Base-by-base conservation (phyloP, 2,797 vertebrate genomes). In the Aeoliscus strigatus region DNA sequence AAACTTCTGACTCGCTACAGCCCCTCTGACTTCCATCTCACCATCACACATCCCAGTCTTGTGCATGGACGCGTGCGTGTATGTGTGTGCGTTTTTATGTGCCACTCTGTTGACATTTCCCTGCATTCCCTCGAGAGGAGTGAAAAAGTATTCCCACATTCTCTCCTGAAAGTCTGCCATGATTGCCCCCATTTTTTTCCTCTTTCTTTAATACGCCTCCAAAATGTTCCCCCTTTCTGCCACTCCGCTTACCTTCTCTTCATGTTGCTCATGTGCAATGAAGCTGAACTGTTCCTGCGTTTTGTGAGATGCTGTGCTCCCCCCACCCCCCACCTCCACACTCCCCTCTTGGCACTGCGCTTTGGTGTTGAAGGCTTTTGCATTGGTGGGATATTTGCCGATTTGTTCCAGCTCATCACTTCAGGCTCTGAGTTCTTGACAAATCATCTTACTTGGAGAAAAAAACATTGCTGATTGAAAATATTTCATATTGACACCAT, bases 111-210 rank as follows among this genome's bases (percentile, higher is more conserved):
- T 83, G 80, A 83, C 79, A 81, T 80, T 81, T 70, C 68, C 58
- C 59, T 44, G 27, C 71, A 32, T 51, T 75, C 70, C 77, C 75
- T 53, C 1, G 52, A 59, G 77, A 49, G 50, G 35, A 70, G 50
- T 52, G 51, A 27, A 64, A 65, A 83, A 78, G 50, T 69, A 68
- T 82, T 83, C 75, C 79, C 79, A 79, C 63, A 63, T 77, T 76
- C 53, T 69, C 73, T 72, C 53, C 39, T 12, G 68, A 79, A 70
- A 48, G 70, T 72, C 73, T 75, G 64, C 66, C 59, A 48, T 57
- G 64, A 70, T 73, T 60, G 63, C 61, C 64, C 53, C 58, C 51
- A 43, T 69, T 72, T 69, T 72, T 61, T 55, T 51, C 12, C 30
- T 47, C 59, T 60, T 41, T 25, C 53, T 60, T 45, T 49, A 40